Evolutionary conservation across 2,888 invertebrate species (phyloP).

Genomic region (Agelastica alni): DNA sequence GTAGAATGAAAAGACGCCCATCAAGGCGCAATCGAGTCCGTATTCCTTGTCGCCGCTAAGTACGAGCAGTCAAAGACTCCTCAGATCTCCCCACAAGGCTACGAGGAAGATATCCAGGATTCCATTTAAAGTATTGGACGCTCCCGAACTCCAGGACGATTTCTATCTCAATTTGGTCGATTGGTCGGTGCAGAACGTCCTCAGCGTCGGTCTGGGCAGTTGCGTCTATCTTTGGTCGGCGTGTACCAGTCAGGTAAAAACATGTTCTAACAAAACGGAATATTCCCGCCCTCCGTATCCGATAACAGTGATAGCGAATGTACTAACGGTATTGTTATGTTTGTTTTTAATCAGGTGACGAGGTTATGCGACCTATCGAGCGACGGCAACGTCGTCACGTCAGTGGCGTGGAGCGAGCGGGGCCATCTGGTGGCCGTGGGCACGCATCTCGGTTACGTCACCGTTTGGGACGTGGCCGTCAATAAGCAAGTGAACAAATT

Average conservation of each 20-base stretch:
- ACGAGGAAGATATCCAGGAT: slow-evolving; percentile 97
- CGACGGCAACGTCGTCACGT: slow-evolving; percentile 94
- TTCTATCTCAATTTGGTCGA: slow-evolving; percentile 99
- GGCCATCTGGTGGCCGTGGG: slow-evolving; percentile 97
- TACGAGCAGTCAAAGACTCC: slow-evolving; percentile 90
- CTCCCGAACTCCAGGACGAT: slow-evolving; percentile 97
- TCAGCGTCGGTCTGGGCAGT: slow-evolving; percentile 95
- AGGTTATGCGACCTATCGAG: slow-evolving; percentile 92
- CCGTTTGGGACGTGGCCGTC: slow-evolving; percentile 97
- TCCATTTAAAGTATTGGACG: slow-evolving; percentile 95
- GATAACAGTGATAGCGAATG: no score
- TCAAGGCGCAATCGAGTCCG: slow-evolving; percentile 77
- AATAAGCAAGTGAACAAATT: slow-evolving; percentile 91
- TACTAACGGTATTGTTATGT: not conserved
- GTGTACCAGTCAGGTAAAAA: slow-evolving; percentile 85
- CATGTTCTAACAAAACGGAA: no score
- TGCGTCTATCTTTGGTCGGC: slow-evolving; percentile 99
- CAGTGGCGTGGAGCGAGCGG: slow-evolving; percentile 98
- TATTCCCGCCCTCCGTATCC: no score
- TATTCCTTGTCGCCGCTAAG: slow-evolving; percentile 96
- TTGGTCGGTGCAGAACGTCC: slow-evolving; percentile 97
- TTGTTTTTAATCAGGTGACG: slow-evolving; percentile 67
- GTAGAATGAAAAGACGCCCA: slow-evolving; percentile 66
- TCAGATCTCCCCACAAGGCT: slow-evolving; percentile 96
- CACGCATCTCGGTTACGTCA: slow-evolving; percentile 94